Evolutionary conservation across 2,797 vertebrate species (phyloP).

Genomic region (Gymnothorax reevesii): DNA sequence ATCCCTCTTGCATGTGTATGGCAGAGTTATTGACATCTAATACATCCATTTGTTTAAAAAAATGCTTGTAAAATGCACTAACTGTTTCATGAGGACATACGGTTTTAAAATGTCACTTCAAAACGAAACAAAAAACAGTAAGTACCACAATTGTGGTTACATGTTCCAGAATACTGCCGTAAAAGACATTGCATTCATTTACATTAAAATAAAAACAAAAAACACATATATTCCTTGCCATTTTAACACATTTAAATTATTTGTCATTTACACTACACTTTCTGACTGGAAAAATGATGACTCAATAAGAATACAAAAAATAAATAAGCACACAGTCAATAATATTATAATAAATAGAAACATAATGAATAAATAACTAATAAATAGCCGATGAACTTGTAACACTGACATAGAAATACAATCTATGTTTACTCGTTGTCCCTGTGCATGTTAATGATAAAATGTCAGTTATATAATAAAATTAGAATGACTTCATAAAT

Average conservation of each 20-base stretch:
- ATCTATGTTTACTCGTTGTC: not conserved
- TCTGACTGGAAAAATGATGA: not conserved
- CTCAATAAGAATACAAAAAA: constrained; percentile 2
- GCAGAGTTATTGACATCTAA: not conserved
- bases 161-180: constrained; percentile 14
- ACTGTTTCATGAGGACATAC: not conserved
- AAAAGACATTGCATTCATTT: not conserved
- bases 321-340: constrained; percentile 43
- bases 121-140: not conserved
- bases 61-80: constrained; percentile 56
- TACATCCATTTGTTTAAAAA: not conserved
- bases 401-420: not conserved
- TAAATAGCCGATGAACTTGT: constrained; percentile 31
- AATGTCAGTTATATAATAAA: not conserved
- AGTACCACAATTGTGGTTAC: constrained; percentile 38
- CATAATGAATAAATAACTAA: constrained; percentile 44
- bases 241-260: constrained; percentile 33
- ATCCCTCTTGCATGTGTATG: not conserved
- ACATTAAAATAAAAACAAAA: too few species aligned
- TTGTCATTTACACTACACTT: not conserved
- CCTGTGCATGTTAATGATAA: not conserved
- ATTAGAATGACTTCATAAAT: not conserved
- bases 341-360: constrained; percentile 42
- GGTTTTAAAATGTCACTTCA: not conserved
- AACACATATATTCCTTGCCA: constrained; percentile 1